Evolutionary conservation across 2,113 vertebrate species (phyloP).

Genomic region (Paratilapia polleni): DNA sequence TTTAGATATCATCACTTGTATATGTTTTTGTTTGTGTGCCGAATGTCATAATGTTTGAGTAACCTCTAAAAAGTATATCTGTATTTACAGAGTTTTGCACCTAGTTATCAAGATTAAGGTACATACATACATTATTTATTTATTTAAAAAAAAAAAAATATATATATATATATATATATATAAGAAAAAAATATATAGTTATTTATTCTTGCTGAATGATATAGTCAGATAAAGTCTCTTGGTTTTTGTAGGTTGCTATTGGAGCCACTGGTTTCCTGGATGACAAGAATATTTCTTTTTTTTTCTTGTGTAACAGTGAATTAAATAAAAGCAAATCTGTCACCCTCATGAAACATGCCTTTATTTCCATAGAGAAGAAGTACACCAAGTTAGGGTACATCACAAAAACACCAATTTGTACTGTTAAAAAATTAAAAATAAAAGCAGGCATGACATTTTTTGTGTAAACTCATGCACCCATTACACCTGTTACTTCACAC

Average conservation of each 20-base stretch:
- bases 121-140: fast-evolving
- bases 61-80: conserved; percentile 1
- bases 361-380: background rate
- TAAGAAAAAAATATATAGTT: too few relatives aligned
- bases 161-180: fast-evolving
- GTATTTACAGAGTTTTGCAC: conserved; percentile 45
- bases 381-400: background rate
- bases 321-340: conserved; percentile 15
- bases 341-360: background rate
- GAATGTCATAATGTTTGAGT: background rate
- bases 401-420: background rate
- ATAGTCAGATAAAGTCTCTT: background rate
- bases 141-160: too few relatives aligned
- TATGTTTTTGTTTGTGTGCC: background rate
- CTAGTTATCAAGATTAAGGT: conserved; percentile 22
- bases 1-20: background rate
- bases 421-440: background rate
- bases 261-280: fast-evolving
- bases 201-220: background rate
- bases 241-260: conserved; percentile 21
- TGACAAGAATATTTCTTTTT: background rate
- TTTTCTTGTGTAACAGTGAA: background rate
- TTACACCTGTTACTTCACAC: too few relatives aligned
- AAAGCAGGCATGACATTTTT: too few relatives aligned
- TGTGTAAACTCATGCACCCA: too few relatives aligned